Conservation (phyloP, 2,888 invertebrate genomes). For the Chydorus sphaericus region DNA sequence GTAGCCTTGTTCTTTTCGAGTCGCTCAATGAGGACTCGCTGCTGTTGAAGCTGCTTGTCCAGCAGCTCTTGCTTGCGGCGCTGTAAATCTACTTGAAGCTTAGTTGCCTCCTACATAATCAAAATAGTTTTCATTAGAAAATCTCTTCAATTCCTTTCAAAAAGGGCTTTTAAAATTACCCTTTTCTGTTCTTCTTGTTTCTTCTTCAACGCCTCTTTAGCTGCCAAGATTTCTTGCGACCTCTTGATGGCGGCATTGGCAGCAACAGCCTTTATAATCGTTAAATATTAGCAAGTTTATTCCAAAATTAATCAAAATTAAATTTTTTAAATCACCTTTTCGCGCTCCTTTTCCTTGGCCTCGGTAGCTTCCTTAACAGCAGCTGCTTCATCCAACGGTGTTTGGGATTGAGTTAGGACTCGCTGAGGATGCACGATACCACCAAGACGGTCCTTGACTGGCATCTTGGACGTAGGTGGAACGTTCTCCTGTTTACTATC, state of each 20-base stretch:
- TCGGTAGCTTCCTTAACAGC: slow-evolving; percentile 20
- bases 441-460: slow-evolving; percentile 39
- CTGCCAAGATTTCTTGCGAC: slow-evolving; percentile 35
- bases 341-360: slow-evolving; percentile 19
- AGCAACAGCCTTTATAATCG: too few relatives aligned
- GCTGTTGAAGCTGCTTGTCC: slow-evolving; percentile 78
- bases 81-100: slow-evolving; percentile 62
- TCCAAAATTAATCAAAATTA: neutral
- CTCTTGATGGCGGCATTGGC: slow-evolving; percentile 34
- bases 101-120: slow-evolving; percentile 41
- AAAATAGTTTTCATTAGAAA: neutral
- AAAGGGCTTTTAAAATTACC: slow-evolving; percentile 18
- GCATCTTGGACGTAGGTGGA: slow-evolving; percentile 26
- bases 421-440: slow-evolving; percentile 13
- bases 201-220: slow-evolving; percentile 51
- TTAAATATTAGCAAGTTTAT: too few relatives aligned
- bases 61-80: slow-evolving; percentile 72
- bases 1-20: slow-evolving; percentile 50
- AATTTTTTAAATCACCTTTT: slow-evolving; percentile 19
- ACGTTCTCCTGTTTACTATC: slow-evolving; percentile 44
- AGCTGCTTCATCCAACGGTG: slow-evolving; percentile 16
- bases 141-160: neutral
- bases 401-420: neutral
- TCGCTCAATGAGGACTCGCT: slow-evolving; percentile 64
- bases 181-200: slow-evolving; percentile 59